Evolutionary conservation across 2,113 vertebrate species (phyloP), one percentile per base, ranked within the genome.

Genomic region (Pygathrix nemaeus): DNA sequence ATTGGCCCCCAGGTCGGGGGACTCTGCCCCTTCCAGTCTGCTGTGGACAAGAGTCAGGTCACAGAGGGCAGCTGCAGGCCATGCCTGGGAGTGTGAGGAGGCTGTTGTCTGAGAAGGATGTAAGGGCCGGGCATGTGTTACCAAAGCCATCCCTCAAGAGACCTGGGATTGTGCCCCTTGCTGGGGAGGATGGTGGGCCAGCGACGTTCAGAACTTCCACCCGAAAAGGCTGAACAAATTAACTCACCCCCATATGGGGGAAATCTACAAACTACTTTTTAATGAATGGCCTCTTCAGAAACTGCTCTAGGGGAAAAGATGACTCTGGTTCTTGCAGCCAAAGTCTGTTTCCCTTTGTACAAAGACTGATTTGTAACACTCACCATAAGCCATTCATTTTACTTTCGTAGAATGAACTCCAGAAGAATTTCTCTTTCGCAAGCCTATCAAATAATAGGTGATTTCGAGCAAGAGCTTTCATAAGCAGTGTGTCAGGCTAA

Each of bases 291-390:
- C 48, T 79, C 93, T 89, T 64, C 64, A 66, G 83, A 80, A 94
- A 64, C 38, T 72, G 72, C 81, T 92, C 79, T 21, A 5, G 88
- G 81, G 83, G 86, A 38, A 55, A 84, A 89, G 83, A 88, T 50
- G 43, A 35, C 78, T 93, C 78, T 81, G 90, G 72, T 70, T 81
- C 66, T 86, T n/a, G 50, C 0, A n/a, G 90, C 17, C 6, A 59
- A 50, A 84, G n/a, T 61, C 55, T 45, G 55, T 72, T 89, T 95
- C 79, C 80, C 66, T 97, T 81, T 43, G 95, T 80, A 90, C 89
- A 85, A 57, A 85, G 95, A 82, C 72, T 72, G 72, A 73, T 91
- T 89, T 40, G 72, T 89, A 68, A 96, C 43, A 57, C 50, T 88
- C 5, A 4, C 57, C 96, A 86, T n/a, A 48, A 55, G 40, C 43